Percentiles rank a stretch among this genome's conserved stretches.
phyloP scores from a whole-genome alignment of 1,140 invertebrate species.

The Macrosteles quadrilineatus region DNA sequence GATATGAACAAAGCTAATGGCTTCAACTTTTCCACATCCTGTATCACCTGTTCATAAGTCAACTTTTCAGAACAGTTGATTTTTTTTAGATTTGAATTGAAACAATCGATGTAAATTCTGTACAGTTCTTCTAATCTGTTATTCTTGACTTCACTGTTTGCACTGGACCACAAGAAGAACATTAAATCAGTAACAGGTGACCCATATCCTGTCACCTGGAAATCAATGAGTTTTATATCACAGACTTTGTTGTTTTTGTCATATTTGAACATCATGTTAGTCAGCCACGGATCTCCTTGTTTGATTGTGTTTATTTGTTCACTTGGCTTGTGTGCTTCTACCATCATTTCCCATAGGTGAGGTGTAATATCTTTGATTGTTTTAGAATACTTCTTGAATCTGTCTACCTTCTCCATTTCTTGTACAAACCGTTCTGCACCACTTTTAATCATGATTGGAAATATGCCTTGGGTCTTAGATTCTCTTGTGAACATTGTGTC shows the following conservation, averaged over 20 bases:
- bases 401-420: not conserved
- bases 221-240: constrained; percentile 31
- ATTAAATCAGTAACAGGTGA: constrained; percentile 9
- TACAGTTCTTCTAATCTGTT: constrained; percentile 5
- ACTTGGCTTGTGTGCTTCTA: constrained; percentile 2
- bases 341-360: not conserved
- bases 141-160: not conserved
- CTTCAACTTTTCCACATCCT: not conserved
- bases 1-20: not conserved
- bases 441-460: not conserved
- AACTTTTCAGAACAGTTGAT: not conserved
- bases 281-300: constrained; percentile 42
- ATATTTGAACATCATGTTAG: constrained; percentile 38
- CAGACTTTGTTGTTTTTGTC: not conserved
- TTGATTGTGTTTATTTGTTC: constrained; percentile 53
- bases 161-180: constrained; percentile 11
- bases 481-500: not conserved
- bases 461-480: not conserved
- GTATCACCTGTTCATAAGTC: not conserved
- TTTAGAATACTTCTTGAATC: not conserved
- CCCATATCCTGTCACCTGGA: not conserved
- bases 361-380: not conserved
- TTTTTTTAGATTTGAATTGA: not conserved
- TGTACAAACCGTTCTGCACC: not conserved
- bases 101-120: constrained; percentile 1